Base-by-base conservation (phyloP, 2,888 invertebrate genomes). In the Sarcophaga variegata region DNA sequence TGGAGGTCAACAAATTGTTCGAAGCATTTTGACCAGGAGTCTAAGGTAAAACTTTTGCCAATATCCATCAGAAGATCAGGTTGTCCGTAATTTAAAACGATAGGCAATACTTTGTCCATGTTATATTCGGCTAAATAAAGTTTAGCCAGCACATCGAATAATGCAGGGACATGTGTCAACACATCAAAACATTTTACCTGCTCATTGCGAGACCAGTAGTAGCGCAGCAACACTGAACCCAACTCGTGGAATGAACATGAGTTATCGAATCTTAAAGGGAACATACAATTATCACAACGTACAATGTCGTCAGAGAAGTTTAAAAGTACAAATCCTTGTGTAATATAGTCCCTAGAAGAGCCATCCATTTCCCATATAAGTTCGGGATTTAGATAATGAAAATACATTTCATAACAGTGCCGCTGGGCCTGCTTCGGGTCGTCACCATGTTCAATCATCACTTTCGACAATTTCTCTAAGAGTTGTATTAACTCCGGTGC, bases 291-390 rank as follows among this genome's bases (percentile, higher is more conserved):
- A 80, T 90, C 90, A 80, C 93, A 93, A 22, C 91, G 92, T 8
- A 92, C 89, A 12, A 92, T 91, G 72, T 92, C 91, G 3, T 88
- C 83, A 4, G 89, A 89, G 10, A 90, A 88, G 87, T 93, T 94
- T 0, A 93, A 88, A 4, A 90, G 86, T 2, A 92, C 89, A 83
- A 93, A 93, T 4, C 93, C 93, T n/a, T 88, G 89, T 3, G 93
- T 91, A 79, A 94, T 93, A 80, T 92, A 93, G 69, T 94, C 93
- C n/a, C 92, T 89, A 14, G 93, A 92, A 20, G 89, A 89, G 64
- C 93, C 93, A 63, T 94, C 93, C 89, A 94, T 91, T 88, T 94
- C 93, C 93, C 93, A 94, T 59, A 93, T 92, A 11, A 94, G 91
- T 82, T 94, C 93, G 14, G 92, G 91, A 84, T 93, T 93, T 72